phyloP scores from a whole-genome alignment of 1,140 invertebrate genomes.

The Hyles euphorbiae region DNA sequence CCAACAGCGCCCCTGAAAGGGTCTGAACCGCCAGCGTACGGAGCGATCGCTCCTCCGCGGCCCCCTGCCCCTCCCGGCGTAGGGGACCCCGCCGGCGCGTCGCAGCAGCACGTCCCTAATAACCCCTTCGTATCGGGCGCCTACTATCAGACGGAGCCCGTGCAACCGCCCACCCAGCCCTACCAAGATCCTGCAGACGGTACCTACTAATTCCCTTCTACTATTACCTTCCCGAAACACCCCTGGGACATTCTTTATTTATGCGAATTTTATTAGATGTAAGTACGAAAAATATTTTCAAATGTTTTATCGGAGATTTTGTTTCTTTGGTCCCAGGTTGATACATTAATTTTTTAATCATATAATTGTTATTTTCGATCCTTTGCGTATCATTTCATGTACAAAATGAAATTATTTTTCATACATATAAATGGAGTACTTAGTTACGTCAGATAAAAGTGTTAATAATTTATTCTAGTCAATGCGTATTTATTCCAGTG shows the following conservation, averaged over 20 bases:
- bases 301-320: not conserved
- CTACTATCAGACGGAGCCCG: slow-evolving; percentile 72
- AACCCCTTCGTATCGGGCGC: slow-evolving; percentile 78
- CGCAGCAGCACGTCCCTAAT: slow-evolving; percentile 72
- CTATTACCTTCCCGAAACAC: not conserved
- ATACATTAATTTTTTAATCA: no score
- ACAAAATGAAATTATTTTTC: no score
- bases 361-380: no score
- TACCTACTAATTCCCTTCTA: slow-evolving; percentile 66
- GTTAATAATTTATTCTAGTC: no score
- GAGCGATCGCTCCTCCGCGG: slow-evolving; percentile 62
- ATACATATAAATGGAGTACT: no score
- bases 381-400: no score
- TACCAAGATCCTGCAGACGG: slow-evolving; percentile 76
- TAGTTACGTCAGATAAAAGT: no score
- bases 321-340: not conserved
- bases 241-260: not conserved
- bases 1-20: slow-evolving; percentile 53
- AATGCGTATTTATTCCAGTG: no score
- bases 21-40: slow-evolving; percentile 64
- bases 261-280: not conserved
- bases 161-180: slow-evolving; percentile 78
- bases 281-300: no score
- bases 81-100: slow-evolving; percentile 3
- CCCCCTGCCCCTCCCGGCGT: slow-evolving; percentile 41